Percentiles rank a stretch among this genome's conserved stretches.
These are phyloP conservation scores for Phycodurus eques DNA, from an alignment of 2,113 vertebrate genomes.

Conservation along the genomic window DNA sequence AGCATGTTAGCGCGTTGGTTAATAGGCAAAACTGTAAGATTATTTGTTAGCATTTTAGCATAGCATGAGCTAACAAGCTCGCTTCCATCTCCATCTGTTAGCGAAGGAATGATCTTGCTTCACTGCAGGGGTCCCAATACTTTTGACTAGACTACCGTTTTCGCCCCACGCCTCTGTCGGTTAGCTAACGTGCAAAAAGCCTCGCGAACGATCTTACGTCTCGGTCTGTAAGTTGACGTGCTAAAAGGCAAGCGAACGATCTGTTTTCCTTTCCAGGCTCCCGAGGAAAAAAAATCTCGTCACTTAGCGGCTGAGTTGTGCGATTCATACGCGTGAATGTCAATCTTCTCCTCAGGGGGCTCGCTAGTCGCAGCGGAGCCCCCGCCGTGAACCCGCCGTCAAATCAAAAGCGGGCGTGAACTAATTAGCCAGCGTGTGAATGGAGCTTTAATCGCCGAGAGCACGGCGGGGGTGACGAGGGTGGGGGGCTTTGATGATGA, in stretches of 20 bases:
- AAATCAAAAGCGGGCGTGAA: constrained; percentile 5
- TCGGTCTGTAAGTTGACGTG: not conserved
- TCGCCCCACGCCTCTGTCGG: not conserved
- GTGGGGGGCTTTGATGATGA: not conserved
- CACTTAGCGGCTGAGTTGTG: not conserved
- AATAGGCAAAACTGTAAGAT: no score
- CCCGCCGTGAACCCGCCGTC: not conserved
- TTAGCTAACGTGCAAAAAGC: not conserved
- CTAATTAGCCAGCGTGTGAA: constrained; percentile 2
- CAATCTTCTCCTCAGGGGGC: not conserved
- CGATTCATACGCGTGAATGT: not conserved
- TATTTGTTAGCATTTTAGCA: no score
- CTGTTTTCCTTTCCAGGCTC: not conserved
- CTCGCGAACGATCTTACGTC: not conserved
- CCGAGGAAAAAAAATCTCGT: not conserved
- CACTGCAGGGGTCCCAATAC: no score
- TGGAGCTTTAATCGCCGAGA: not conserved
- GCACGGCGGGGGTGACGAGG: not conserved
- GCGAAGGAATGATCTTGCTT: no score
- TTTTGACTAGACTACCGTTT: not conserved
- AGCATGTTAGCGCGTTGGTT: not conserved
- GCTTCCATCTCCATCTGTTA: no score
- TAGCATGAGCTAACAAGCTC: no score
- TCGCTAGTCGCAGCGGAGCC: not conserved
- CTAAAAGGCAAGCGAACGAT: not conserved